Percentiles rank a stretch among this genome's conserved stretches.
phyloP scores from a whole-genome alignment of 2,888 invertebrate genomes.

The Lysandra coridon region DNA sequence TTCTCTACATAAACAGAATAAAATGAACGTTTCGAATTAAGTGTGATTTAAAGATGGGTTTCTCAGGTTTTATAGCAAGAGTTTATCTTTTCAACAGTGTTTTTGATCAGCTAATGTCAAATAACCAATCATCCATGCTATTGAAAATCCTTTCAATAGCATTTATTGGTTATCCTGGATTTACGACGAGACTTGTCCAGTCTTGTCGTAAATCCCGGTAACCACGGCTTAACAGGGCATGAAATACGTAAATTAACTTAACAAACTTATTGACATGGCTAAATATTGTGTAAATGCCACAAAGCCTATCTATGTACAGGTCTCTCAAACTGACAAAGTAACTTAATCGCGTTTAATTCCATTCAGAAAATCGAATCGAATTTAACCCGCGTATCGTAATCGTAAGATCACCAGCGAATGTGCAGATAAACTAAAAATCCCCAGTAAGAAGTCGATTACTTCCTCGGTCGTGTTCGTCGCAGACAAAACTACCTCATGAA shows the following conservation, averaged over 20 bases:
- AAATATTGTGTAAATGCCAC: too few relatives aligned
- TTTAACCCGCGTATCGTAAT: neutral
- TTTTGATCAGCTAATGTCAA: too few relatives aligned
- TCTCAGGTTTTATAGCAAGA: neutral
- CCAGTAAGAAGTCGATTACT: constrained; percentile 20
- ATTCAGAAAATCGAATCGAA: constrained; percentile 7
- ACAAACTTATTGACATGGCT: too few relatives aligned
- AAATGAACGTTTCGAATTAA: neutral
- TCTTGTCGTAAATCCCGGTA: too few relatives aligned
- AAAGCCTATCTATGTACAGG: neutral
- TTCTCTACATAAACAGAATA: neutral
- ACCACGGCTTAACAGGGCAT: too few relatives aligned
- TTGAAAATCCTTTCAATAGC: too few relatives aligned
- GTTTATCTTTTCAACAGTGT: too few relatives aligned
- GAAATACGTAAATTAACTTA: too few relatives aligned
- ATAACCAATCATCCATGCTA: too few relatives aligned
- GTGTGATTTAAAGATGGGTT: neutral
- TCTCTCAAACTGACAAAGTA: neutral
- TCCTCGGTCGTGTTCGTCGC: constrained; percentile 28
- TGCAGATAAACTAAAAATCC: constrained; percentile 24
- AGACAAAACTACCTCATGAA: constrained; percentile 24
- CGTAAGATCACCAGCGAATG: constrained; percentile 17
- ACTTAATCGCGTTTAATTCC: neutral
- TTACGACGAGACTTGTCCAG: too few relatives aligned
- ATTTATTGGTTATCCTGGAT: too few relatives aligned